A percentile compares a stretch with the other conserved stretches of the same genome.
These are phyloP conservation scores for Drosophila atripex DNA, from an alignment of 2,888 invertebrate species.

Conservation along the genomic window DNA sequence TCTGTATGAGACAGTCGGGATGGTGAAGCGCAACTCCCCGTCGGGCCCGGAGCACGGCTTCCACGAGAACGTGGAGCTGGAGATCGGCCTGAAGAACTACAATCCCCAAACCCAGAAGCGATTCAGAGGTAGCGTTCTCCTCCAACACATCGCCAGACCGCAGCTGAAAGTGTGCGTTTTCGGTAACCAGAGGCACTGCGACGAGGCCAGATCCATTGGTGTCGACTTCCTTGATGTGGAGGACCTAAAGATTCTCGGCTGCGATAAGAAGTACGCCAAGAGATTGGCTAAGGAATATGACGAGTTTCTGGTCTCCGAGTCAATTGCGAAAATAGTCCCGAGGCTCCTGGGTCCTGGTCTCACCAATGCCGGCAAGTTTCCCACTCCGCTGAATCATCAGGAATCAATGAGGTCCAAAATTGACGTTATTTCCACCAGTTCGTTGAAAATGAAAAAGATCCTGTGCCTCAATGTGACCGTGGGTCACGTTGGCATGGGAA, in stretches of 20 bases:
- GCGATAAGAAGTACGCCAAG: constrained; percentile 99
- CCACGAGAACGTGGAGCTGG: constrained; percentile 98
- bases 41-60: constrained; percentile 92
- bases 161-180: constrained; percentile 99
- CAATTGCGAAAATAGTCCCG: constrained; percentile 99
- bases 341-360: constrained; percentile 98
- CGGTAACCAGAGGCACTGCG: constrained; percentile 99
- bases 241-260: constrained; percentile 98
- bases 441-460: constrained; percentile 99
- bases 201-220: constrained; percentile 95
- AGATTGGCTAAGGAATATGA: constrained; percentile 98
- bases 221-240: constrained; percentile 99
- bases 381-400: constrained; percentile 97
- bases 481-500: constrained; percentile 97
- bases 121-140: constrained; percentile 98
- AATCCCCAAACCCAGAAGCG: constrained; percentile 99
- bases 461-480: constrained; percentile 99
- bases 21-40: constrained; percentile 89
- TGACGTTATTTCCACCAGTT: constrained; percentile 99
- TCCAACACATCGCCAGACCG: constrained; percentile 95
- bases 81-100: constrained; percentile 99
- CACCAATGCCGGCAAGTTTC: constrained; percentile 99
- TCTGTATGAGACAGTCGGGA: constrained; percentile 96
- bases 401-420: constrained; percentile 98
- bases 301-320: constrained; percentile 99